These are phyloP conservation scores for Malurus alboscapulatus DNA, from an alignment of 2,113 vertebrate genomes.

Conservation along the genomic window DNA sequence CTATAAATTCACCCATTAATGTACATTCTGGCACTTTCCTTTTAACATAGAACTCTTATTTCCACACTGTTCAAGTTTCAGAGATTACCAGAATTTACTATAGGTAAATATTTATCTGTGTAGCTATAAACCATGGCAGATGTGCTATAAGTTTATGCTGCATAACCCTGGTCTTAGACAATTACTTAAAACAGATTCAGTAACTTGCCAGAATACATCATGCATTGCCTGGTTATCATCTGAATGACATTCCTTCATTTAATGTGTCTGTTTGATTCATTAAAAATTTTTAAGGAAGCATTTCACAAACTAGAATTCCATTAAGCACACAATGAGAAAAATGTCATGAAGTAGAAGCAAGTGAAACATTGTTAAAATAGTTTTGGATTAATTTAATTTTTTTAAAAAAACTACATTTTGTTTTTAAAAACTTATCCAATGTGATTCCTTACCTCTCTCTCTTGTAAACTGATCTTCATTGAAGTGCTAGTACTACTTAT, in stretches of 20 bases:
- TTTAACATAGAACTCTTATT: background rate
- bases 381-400: background rate
- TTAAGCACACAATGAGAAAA: background rate
- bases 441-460: background rate
- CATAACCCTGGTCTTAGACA: background rate
- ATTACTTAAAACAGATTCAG: background rate
- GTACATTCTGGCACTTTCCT: background rate
- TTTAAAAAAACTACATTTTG: background rate
- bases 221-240: background rate
- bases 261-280: background rate
- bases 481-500: background rate
- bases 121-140: background rate
- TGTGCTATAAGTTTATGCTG: background rate
- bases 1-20: background rate
- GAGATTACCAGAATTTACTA: background rate
- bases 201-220: background rate
- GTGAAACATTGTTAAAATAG: background rate
- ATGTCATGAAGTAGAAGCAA: background rate
- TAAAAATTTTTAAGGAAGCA: background rate
- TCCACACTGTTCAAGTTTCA: background rate
- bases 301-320: background rate
- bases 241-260: background rate
- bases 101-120: conserved; percentile 30
- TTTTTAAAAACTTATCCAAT: background rate
- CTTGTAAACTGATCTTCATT: background rate